These are phyloP conservation scores for Pseudorhombus dupliciocellatus DNA, from an alignment of 2,113 vertebrate species.

Conservation along the genomic window DNA sequence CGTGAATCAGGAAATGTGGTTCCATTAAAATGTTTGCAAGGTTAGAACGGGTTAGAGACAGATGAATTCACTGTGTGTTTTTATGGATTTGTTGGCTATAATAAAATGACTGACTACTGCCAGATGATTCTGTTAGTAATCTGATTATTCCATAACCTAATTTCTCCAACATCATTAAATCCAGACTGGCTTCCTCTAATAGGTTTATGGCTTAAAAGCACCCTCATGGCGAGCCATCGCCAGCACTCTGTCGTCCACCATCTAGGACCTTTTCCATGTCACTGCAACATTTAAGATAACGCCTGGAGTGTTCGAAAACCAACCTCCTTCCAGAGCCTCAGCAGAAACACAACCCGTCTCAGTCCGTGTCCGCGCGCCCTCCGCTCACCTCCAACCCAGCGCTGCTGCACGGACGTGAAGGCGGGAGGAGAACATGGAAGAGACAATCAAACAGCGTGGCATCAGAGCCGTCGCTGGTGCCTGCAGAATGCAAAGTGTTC, in stretches of 20 bases:
- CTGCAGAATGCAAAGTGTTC: slow-evolving; percentile 77
- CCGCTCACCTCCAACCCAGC: slow-evolving; percentile 49
- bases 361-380: slow-evolving; percentile 18
- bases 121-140: not conserved
- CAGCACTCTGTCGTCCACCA: slow-evolving; percentile 6
- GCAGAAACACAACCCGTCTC: slow-evolving; percentile 44
- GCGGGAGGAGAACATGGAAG: slow-evolving; percentile 66
- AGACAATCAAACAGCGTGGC: slow-evolving; percentile 66
- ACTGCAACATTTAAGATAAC: slow-evolving; percentile 9
- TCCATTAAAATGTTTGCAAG: not conserved
- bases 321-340: slow-evolving; percentile 26
- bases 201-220: not conserved
- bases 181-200: not conserved
- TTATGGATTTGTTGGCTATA: not conserved
- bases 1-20: no score
- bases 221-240: not conserved
- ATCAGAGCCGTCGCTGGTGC: slow-evolving; percentile 69
- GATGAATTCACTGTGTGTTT: not conserved
- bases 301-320: slow-evolving; percentile 37
- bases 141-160: not conserved
- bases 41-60: not conserved
- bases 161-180: not conserved
- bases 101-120: not conserved
- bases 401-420: slow-evolving; percentile 26
- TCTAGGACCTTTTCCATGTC: slow-evolving; percentile 2